Evolutionary conservation across 2,888 invertebrate genomes (phyloP).

Genomic region (Clistopyga incitator): DNA sequence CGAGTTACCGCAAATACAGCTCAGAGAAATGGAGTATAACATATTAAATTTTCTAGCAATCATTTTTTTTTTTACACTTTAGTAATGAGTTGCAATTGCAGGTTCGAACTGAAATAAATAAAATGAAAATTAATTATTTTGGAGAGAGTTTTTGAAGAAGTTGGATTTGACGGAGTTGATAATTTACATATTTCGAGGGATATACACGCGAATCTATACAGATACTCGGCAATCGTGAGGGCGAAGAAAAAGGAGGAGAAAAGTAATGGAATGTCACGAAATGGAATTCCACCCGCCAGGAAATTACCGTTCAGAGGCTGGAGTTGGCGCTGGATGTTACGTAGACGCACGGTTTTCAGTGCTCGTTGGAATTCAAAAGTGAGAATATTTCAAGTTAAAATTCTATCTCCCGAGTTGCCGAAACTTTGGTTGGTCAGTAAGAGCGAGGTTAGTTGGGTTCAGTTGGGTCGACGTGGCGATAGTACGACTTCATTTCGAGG

Average conservation of each 20-base stretch:
- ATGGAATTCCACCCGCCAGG: slow-evolving; percentile 61
- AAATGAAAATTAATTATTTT: background rate
- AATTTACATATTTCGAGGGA: background rate
- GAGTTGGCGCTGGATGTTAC: slow-evolving; percentile 5
- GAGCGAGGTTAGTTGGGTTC: slow-evolving; percentile 18
- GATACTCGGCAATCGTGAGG: background rate
- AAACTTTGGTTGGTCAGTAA: slow-evolving; percentile 25
- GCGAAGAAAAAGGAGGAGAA: slow-evolving; percentile 13
- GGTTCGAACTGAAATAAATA: background rate
- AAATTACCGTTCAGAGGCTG: slow-evolving; percentile 54
- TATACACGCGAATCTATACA: background rate
- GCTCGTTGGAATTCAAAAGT: slow-evolving; percentile 50
- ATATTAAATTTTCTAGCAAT: no score
- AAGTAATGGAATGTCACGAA: slow-evolving; percentile 50
- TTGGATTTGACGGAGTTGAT: background rate
- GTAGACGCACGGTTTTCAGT: slow-evolving; percentile 17
- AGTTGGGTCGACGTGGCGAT: background rate
- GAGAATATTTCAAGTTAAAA: slow-evolving; percentile 37
- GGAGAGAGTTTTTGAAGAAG: background rate
- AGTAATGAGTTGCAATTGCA: no score
- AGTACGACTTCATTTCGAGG: slow-evolving; percentile 44
- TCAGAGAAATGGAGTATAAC: no score
- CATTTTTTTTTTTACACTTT: no score
- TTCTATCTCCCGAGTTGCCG: slow-evolving; percentile 37
- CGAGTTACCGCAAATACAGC: no score